phyloP scores from a whole-genome alignment of 2,888 invertebrate species.

The Platerodrilus igneus region DNA sequence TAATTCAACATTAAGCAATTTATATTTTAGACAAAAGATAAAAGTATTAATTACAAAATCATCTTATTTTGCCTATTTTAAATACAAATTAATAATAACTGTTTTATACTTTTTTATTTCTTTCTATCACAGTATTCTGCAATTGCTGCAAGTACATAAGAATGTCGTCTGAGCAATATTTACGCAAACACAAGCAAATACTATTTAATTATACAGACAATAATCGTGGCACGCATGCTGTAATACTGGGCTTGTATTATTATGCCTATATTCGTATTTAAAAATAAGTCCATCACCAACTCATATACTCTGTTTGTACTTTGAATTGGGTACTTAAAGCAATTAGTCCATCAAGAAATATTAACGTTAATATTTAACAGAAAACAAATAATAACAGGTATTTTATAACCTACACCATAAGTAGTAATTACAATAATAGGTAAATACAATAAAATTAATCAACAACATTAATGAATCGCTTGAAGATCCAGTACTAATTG shows the following conservation, averaged over 20 bases:
- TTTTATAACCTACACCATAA: slow-evolving; percentile 11
- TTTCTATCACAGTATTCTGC: slow-evolving; percentile 34
- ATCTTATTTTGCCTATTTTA: too few species aligned
- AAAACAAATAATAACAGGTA: slow-evolving; percentile 5
- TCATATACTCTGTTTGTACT: too few species aligned
- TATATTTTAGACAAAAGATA: slow-evolving; percentile 21
- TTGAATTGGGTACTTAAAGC: slow-evolving; percentile 12
- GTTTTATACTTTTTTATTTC: slow-evolving; percentile 23
- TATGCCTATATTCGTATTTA: too few species aligned
- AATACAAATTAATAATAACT: too few species aligned
- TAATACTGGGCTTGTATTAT: too few species aligned
- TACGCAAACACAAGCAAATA: slow-evolving; percentile 30
- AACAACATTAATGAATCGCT: too few species aligned
- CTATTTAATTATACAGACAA: slow-evolving; percentile 21
- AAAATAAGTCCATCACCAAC: too few species aligned
- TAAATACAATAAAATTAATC: too few species aligned
- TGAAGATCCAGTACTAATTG: slow-evolving; percentile 7
- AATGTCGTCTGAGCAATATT: too few species aligned
- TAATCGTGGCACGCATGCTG: slow-evolving; percentile 26
- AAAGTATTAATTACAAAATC: too few species aligned
- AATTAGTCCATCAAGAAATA: slow-evolving; percentile 7
- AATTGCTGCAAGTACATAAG: slow-evolving; percentile 20
- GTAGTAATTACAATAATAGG: too few species aligned
- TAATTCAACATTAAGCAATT: slow-evolving; percentile 32
- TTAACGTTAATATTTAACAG: slow-evolving; percentile 6